Evolutionary conservation across 2,113 vertebrate genomes (phyloP).

Genomic region (Lynx canadensis): DNA sequence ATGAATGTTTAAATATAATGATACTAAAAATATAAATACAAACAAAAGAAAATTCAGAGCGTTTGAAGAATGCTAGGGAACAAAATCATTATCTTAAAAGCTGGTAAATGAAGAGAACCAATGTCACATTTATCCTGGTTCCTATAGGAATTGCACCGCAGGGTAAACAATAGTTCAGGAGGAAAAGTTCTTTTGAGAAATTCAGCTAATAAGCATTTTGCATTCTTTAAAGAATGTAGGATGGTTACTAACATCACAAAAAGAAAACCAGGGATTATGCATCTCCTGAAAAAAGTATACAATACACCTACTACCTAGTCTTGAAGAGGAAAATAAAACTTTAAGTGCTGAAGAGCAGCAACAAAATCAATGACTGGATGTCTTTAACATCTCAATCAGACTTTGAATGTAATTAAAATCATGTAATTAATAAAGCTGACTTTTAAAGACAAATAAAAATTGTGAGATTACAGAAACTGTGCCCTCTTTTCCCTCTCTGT

Average conservation of each 20-base stretch:
- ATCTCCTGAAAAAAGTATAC: neutral
- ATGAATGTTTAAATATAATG: neutral
- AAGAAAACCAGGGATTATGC: neutral
- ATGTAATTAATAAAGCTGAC: neutral
- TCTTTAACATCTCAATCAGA: neutral
- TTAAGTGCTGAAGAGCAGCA: neutral
- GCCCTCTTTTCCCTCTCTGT: neutral
- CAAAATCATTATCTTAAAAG: neutral
- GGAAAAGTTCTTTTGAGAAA: neutral
- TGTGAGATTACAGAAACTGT: neutral
- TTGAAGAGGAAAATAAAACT: constrained; percentile 9
- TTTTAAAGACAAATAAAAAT: neutral
- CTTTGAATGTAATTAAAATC: neutral
- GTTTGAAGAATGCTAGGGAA: neutral
- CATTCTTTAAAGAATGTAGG: neutral
- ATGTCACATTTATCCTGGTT: neutral
- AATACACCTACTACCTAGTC: neutral
- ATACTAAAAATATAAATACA: neutral
- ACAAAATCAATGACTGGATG: neutral
- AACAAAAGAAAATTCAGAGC: neutral
- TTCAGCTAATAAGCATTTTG: neutral
- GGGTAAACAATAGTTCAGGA: neutral
- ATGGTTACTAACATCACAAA: neutral
- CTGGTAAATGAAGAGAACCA: neutral
- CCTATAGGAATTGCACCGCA: neutral